Conservation (phyloP, 1,140 invertebrate genomes). For the Cotesia vestalis region DNA sequence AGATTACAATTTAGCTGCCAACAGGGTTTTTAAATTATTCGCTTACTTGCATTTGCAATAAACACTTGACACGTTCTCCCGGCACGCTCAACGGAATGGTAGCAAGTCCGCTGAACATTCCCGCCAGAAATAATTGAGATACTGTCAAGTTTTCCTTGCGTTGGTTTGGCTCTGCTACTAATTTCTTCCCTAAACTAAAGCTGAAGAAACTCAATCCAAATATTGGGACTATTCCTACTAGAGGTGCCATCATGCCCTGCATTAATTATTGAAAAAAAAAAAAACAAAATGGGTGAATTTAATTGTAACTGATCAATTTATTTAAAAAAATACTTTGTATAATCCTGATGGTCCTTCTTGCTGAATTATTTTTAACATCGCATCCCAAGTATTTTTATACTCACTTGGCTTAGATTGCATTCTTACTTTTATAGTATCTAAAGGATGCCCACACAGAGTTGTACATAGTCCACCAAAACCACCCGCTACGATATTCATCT, state of each 20-base stretch:
- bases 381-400: slow-evolving; percentile 27
- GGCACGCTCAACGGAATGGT: slow-evolving; percentile 33
- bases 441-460: slow-evolving; percentile 35
- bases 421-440: slow-evolving; percentile 41
- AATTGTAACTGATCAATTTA: not conserved
- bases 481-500: slow-evolving; percentile 27
- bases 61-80: slow-evolving; percentile 24
- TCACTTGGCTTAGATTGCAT: slow-evolving; percentile 31
- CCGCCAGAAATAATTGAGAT: slow-evolving; percentile 67
- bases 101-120: slow-evolving; percentile 36
- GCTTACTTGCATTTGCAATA: slow-evolving; percentile 30
- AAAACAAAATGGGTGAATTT: not conserved
- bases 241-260: slow-evolving; percentile 54
- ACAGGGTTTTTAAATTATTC: slow-evolving; percentile 1
- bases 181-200: slow-evolving; percentile 72
- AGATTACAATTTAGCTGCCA: not conserved
- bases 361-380: slow-evolving; percentile 2
- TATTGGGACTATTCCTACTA: slow-evolving; percentile 54
- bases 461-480: slow-evolving; percentile 35
- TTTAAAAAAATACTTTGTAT: slow-evolving; percentile 29
- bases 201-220: slow-evolving; percentile 74
- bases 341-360: slow-evolving; percentile 27
- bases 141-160: slow-evolving; percentile 58
- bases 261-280: not conserved
- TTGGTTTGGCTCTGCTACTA: slow-evolving; percentile 64